Conservation (phyloP, 2,113 vertebrate species). For the Periophthalmodon schlosseri region DNA sequence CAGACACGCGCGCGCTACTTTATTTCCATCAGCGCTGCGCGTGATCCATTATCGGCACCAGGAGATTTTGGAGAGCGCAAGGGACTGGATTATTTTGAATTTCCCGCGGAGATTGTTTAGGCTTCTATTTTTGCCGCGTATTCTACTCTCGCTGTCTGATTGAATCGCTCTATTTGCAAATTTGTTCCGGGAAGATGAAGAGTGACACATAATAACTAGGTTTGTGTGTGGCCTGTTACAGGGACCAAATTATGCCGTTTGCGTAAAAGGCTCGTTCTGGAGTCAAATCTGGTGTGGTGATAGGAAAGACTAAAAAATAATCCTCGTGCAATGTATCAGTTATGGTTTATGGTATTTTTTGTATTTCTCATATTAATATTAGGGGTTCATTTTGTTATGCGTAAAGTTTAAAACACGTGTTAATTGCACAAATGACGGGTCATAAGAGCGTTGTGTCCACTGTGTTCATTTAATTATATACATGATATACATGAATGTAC, state of each 20-base stretch:
- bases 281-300: not conserved
- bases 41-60: conserved; percentile 12
- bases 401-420: not conserved
- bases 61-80: conserved; percentile 9
- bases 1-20: conserved; percentile 49
- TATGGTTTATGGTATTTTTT: not conserved
- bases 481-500: conserved; percentile 79
- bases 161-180: conserved; percentile 11
- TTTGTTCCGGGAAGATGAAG: not conserved
- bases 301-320: not conserved
- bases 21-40: conserved; percentile 34
- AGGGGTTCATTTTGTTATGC: not conserved
- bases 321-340: not conserved
- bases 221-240: not conserved
- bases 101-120: not conserved
- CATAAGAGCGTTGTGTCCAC: conserved; percentile 27
- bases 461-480: conserved; percentile 77
- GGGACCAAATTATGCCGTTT: not conserved
- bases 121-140: not conserved
- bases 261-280: not conserved
- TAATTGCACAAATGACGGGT: not conserved
- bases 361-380: not conserved
- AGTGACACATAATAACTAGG: not conserved
- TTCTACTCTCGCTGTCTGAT: not conserved
- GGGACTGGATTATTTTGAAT: conserved; percentile 1